These are phyloP conservation scores for Samia ricini DNA, from an alignment of 1,140 invertebrate species.

Conservation along the genomic window DNA sequence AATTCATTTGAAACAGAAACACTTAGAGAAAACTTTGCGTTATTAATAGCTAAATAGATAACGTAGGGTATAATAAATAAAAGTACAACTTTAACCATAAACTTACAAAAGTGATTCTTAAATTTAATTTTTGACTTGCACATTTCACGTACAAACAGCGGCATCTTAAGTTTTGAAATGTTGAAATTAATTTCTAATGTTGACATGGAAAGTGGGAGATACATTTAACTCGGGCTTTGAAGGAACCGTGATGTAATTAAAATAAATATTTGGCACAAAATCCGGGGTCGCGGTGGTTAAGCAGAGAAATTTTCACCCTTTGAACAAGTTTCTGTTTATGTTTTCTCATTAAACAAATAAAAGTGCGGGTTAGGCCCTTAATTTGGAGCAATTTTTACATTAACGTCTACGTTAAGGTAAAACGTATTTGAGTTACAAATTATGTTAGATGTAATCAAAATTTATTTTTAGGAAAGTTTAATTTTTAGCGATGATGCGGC, in stretches of 20 bases:
- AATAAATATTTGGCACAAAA: slow-evolving; percentile 74
- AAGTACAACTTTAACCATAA: too few relatives aligned
- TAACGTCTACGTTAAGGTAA: slow-evolving; percentile 17
- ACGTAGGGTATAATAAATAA: too few relatives aligned
- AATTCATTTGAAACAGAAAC: too few relatives aligned
- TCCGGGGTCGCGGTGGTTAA: slow-evolving; percentile 64
- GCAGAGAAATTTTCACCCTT: slow-evolving; percentile 68
- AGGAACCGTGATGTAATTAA: slow-evolving; percentile 67
- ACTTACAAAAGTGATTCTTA: too few relatives aligned
- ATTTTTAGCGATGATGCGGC: too few relatives aligned
- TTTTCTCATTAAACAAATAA: slow-evolving; percentile 72
- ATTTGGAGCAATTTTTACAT: slow-evolving; percentile 46
- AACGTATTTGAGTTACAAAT: slow-evolving; percentile 21
- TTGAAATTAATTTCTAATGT: slow-evolving; percentile 45
- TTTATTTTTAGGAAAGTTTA: too few relatives aligned
- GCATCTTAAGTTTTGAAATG: neutral
- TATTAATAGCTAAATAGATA: too few relatives aligned
- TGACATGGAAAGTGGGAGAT: slow-evolving; percentile 36
- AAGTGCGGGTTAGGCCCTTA: slow-evolving; percentile 61
- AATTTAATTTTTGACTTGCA: too few relatives aligned
- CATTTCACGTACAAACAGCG: neutral
- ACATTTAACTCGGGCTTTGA: slow-evolving; percentile 53
- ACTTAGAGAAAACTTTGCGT: too few relatives aligned
- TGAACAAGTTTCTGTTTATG: slow-evolving; percentile 72
- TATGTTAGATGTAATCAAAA: neutral